A percentile compares a stretch with the other conserved stretches of the same genome.
Conservation (phyloP, 2,113 vertebrate genomes). For the Tyrannus savana region DNA sequence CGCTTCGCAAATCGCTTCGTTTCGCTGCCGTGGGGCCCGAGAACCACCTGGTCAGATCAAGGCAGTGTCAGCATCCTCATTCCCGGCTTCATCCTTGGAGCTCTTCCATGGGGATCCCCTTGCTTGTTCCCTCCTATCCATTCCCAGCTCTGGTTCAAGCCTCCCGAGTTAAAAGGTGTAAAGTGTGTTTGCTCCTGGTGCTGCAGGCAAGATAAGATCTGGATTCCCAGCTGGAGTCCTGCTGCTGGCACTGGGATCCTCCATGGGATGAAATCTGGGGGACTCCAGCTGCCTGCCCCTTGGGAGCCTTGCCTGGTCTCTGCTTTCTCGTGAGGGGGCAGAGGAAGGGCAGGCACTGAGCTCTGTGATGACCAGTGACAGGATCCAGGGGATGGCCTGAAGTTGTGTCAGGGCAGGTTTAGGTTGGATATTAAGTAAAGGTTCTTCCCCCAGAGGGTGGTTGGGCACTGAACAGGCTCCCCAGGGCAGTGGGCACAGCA, state of each 20-base stretch:
- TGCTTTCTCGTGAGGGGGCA: neutral
- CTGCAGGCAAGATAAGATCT: neutral
- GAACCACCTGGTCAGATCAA: rapidly evolving
- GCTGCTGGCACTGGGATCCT: neutral
- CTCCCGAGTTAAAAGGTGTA: neutral
- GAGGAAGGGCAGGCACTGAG: neutral
- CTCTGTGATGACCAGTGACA: neutral
- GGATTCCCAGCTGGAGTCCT: slow-evolving; percentile 3
- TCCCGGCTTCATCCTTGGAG: neutral
- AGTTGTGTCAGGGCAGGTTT: neutral
- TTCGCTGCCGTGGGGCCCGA: rapidly evolving
- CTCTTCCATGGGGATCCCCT: neutral
- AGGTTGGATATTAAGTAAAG: neutral
- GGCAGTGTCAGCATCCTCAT: neutral
- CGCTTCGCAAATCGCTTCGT: neutral
- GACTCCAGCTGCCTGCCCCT: neutral
- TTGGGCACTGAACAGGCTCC: neutral
- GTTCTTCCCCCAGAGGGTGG: neutral
- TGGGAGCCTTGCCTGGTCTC: neutral
- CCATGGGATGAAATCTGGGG: neutral
- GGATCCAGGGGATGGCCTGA: neutral
- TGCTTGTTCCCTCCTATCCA: neutral
- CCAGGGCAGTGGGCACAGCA: neutral
- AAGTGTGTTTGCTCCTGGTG: neutral
- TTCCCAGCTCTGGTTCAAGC: neutral